These are phyloP conservation scores for Rhyacophila evoluta DNA, from an alignment of 2,888 invertebrate genomes.

Conservation along the genomic window DNA sequence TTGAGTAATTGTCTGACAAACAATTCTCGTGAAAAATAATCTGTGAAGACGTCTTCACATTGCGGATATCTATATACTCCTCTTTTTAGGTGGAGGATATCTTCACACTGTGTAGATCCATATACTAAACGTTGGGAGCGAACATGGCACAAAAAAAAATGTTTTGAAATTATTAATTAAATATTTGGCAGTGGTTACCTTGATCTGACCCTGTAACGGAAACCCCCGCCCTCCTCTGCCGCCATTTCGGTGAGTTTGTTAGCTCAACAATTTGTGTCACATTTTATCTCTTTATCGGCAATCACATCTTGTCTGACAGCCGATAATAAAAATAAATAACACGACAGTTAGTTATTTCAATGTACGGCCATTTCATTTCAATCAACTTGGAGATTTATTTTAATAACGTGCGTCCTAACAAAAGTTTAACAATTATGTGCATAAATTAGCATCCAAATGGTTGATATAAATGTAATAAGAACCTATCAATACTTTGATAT, in stretches of 20 bases:
- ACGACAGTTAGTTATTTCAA: slow-evolving; percentile 31
- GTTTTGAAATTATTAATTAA: no score
- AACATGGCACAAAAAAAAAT: no score
- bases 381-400: slow-evolving; percentile 1
- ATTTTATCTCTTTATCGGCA: slow-evolving; percentile 28
- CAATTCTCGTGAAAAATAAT: no score
- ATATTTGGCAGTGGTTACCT: not conserved
- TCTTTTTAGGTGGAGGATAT: no score
- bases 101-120: no score
- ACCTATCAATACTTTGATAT: no score
- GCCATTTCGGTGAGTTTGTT: not conserved
- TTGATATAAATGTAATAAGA: no score
- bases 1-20: no score
- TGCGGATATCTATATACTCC: no score
- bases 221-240: not conserved
- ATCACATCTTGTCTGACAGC: slow-evolving; percentile 42
- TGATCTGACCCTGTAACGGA: not conserved
- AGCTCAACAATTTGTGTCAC: slow-evolving; percentile 35
- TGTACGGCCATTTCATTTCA: slow-evolving; percentile 6
- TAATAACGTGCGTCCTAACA: not conserved
- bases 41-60: no score
- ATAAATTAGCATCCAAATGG: slow-evolving; percentile 20
- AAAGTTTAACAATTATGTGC: not conserved
- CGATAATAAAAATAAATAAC: slow-evolving; percentile 36
- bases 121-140: no score